Conservation (phyloP, 2,113 vertebrate genomes). For the Symphodus melops region DNA sequence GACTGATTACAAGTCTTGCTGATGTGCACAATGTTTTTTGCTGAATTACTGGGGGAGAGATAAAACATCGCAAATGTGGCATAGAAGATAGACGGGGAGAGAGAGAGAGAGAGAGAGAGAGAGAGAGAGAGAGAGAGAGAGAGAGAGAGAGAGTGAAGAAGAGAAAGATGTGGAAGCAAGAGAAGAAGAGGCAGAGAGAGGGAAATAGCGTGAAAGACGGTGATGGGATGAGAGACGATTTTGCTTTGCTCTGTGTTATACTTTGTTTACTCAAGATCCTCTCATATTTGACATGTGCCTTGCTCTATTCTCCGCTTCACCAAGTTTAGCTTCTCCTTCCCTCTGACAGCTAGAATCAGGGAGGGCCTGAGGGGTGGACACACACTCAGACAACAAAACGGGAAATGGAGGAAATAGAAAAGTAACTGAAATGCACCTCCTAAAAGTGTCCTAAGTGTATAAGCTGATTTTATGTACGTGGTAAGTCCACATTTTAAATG, state of each 20-base stretch:
- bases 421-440: slow-evolving; percentile 30
- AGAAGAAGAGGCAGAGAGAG: slow-evolving; percentile 29
- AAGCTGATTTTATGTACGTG: background rate
- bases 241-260: slow-evolving; percentile 73
- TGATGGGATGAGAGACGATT: slow-evolving; percentile 69
- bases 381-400: slow-evolving; percentile 59
- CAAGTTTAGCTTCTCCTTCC: slow-evolving; percentile 74
- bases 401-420: slow-evolving; percentile 38
- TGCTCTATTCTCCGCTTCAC: slow-evolving; percentile 78
- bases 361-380: slow-evolving; percentile 62
- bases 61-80: slow-evolving; percentile 48
- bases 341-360: slow-evolving; percentile 74
- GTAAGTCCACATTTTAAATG: background rate
- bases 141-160: slow-evolving; percentile 22
- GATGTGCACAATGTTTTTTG: slow-evolving; percentile 47
- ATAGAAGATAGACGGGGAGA: slow-evolving; percentile 23
- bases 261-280: slow-evolving; percentile 79
- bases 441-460: slow-evolving; percentile 10
- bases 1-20: slow-evolving; percentile 56
- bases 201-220: slow-evolving; percentile 57
- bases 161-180: slow-evolving; percentile 26
- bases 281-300: slow-evolving; percentile 83
- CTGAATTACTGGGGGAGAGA: slow-evolving; percentile 47
- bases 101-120: background rate
- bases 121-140: slow-evolving; percentile 28